Evolutionary conservation across 2,888 invertebrate genomes (phyloP), one percentile per base, ranked within the genome.

Genomic region (Notodonta dromedarius): DNA sequence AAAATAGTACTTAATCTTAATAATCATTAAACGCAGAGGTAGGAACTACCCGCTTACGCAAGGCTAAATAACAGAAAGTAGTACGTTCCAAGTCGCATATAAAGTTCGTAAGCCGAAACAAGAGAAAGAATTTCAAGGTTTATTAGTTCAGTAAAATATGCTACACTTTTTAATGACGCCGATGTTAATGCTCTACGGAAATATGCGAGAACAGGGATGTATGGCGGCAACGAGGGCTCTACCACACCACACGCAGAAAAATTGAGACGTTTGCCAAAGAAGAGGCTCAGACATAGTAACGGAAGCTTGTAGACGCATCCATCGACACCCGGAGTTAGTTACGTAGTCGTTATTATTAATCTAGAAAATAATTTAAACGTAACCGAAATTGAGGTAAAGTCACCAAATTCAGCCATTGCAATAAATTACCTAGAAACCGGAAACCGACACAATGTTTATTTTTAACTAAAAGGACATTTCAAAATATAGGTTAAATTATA

Each of bases 401-500:
- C 70, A 71, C 65, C 68, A 67, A 72, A 71, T 65, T 69, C 63
- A 66, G 65, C 63, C 63, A 70, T 77, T 61, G 66, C 61, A 68
- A 73, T 78, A 75, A 73, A 76, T 77, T 68, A 71, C 56, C 60
- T 64, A 50, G 59, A 55, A 73, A 73, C 67, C 74, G 78, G 76
- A 78, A 77, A 72, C 56, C 63, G 63, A 70, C 52, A 51, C 60
- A 63, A 63, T 70, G 62, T 74, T 77, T 80, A 77, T 78, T 79
- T 79, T 74, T 67, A 71, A 74, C 67, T 67, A 70, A 72, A 77
- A 83, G 78, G 80, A 80, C 73, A 80, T 67, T 79, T 76, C 75
- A 78, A 80, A 82, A 82, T 81, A 72, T 83, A 79, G 77, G 79
- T 82, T 83, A 82, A 77, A 79, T 78, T 80, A 82, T 85, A 82